Evolutionary conservation across 2,113 vertebrate genomes (phyloP).

Genomic region (Oreochromis niloticus): DNA sequence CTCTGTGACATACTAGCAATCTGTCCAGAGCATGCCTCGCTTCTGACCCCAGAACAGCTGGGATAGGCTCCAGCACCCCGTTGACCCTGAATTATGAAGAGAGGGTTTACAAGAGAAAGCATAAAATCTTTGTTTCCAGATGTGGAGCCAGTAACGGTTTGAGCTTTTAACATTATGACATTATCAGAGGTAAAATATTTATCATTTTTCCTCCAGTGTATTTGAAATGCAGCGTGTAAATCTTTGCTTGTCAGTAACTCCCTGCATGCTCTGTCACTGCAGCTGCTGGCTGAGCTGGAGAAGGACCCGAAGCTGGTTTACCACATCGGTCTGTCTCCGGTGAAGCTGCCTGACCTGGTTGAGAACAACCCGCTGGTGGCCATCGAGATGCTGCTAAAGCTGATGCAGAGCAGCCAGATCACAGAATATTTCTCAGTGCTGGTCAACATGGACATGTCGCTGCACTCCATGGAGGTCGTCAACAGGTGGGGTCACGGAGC

Average conservation of each 20-base stretch:
- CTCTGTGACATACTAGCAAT: not conserved
- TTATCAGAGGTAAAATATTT: not conserved
- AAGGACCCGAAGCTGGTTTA: constrained; percentile 97
- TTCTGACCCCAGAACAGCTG: not conserved
- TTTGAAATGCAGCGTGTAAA: not conserved
- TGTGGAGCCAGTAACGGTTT: not conserved
- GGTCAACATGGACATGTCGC: constrained; percentile 99
- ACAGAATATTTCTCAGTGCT: constrained; percentile 97
- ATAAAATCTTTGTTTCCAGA: not conserved
- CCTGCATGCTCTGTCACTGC: not conserved
- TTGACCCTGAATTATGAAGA: not conserved
- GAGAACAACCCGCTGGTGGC: constrained; percentile 98
- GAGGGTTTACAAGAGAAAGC: not conserved
- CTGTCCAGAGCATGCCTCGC: not conserved
- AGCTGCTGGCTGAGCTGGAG: constrained; percentile 95
- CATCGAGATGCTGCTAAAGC: constrained; percentile 97
- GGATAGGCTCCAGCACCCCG: not conserved
- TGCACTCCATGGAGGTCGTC: constrained; percentile 99
- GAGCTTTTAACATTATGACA: not conserved
- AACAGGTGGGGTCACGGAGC: constrained; percentile 78
- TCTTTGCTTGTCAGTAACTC: not conserved
- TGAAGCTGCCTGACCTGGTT: constrained; percentile 93
- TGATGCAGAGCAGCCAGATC: constrained; percentile 99
- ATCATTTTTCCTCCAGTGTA: not conserved
- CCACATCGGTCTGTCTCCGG: constrained; percentile 92